phyloP scores from a whole-genome alignment of 2,113 vertebrate species.

The Chionomys nivalis region DNA sequence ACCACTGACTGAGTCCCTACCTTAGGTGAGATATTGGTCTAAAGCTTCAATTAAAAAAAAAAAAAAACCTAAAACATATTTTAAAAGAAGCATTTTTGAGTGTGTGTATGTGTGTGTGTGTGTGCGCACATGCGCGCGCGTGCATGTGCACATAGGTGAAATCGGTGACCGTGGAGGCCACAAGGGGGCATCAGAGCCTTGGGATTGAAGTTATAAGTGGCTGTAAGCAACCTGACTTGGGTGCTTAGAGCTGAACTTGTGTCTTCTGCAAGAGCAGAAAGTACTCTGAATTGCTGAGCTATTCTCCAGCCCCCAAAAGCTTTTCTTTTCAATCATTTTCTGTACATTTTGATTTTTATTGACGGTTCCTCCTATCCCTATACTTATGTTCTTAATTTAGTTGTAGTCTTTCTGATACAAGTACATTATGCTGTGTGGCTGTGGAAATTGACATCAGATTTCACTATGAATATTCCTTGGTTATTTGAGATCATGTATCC shows the following conservation, averaged over 20 bases:
- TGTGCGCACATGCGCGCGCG: rapidly evolving
- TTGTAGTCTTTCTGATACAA: background rate
- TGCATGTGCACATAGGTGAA: background rate
- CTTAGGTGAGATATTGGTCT: background rate
- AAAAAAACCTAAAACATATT: background rate
- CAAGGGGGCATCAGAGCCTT: no score
- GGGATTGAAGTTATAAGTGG: background rate
- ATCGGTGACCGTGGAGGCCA: background rate
- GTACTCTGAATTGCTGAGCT: background rate
- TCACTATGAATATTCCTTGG: background rate
- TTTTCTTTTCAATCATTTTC: background rate
- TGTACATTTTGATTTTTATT: background rate
- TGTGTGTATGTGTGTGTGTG: background rate
- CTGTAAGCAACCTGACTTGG: background rate
- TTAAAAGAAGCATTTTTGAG: background rate
- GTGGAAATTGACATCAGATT: background rate
- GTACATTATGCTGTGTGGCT: background rate
- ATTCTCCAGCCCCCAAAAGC: background rate
- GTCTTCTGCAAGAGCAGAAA: background rate
- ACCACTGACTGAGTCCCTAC: background rate
- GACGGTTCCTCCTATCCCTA: background rate
- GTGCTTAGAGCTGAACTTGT: background rate
- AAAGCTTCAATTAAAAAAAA: background rate
- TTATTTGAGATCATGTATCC: background rate
- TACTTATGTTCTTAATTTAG: background rate